A percentile compares a stretch with the other conserved stretches of the same genome.
Conservation (phyloP, 2,888 invertebrate genomes). For the Melanargia galathea region DNA sequence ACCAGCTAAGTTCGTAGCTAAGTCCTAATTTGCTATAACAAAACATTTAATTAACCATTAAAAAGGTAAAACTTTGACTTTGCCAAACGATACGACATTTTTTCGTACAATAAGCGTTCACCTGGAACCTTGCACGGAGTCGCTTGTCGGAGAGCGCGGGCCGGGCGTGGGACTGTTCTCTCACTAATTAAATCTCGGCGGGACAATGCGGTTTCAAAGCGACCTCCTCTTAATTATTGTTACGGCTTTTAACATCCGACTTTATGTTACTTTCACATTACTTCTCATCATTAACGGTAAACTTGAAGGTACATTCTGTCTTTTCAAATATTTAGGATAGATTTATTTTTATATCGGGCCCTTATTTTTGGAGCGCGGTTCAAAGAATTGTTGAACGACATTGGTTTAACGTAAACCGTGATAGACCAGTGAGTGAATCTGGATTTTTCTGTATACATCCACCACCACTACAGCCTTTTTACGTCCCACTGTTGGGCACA, state of each 20-base stretch:
- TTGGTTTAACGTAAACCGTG: neutral
- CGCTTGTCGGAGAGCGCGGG: constrained; percentile 27
- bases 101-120: neutral
- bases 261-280: constrained; percentile 51
- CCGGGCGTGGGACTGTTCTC: constrained; percentile 60
- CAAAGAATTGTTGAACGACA: neutral
- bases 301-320: neutral
- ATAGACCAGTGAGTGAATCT: too few species aligned
- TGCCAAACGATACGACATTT: neutral
- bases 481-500: too few species aligned
- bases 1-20: too few species aligned
- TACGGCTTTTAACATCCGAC: constrained; percentile 79
- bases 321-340: neutral
- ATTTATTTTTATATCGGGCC: neutral
- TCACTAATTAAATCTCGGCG: constrained; percentile 80
- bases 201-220: constrained; percentile 75
- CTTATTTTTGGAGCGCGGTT: neutral
- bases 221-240: constrained; percentile 81
- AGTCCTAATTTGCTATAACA: too few species aligned
- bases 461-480: too few species aligned
- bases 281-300: constrained; percentile 20
- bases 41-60: too few species aligned
- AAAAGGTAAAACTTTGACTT: too few species aligned
- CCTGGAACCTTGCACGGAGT: neutral
- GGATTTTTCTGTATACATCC: too few species aligned